Base-by-base conservation (phyloP, 37 sponge, comb jelly and placozoan species). In the Haliclona indistincta region DNA sequence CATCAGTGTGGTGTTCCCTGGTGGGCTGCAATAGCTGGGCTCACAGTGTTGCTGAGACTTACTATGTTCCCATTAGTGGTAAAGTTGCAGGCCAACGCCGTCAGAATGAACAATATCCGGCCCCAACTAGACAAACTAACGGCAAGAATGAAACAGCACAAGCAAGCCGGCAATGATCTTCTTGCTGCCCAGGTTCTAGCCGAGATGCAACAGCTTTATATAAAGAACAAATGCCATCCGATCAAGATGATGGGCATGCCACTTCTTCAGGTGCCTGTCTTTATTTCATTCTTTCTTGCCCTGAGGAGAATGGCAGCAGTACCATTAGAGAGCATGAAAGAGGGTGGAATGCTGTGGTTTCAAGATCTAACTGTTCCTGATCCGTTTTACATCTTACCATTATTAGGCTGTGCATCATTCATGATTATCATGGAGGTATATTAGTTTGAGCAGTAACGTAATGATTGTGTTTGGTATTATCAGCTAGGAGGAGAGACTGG, bases 341-440 rank as follows among this genome's bases (percentile, higher is more conserved):
- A 53, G 3, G 94, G 94, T 30, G 97, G 97, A 13, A 37, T 77
- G 13, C 34, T 82, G 0, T 96, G 97, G 97, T 93, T 90, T 61
- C 32, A 68, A 25, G 88, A 96, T 43, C 83, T 96, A 7, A 78
- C 88, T 25, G 43, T 84, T 6, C 79, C 94, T 37, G 97, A 96
- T 43, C 97, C 97, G 19, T 78, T 43, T 69, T 96, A 58, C 56
- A 45, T 62, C 13, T 80, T 96, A 0, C 94, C 97, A 37, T 13
- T 93, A 15, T 36, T 89, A 8, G 78, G 80, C 3, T 75, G 79
- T 62, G 54, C 22, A 33, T 65, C 80, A 0, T 88, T 91, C 45
- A 34, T 94, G 45, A 17, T 40, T 17, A 86, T 69, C 38, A 74
- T 94, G 17, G 76, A 90, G 84, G 95, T 93, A 63, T 38, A 36